Evolutionary conservation across 92 coral and sea anemone genomes (phyloP).

Genomic region (Micromussa lordhowensis): DNA sequence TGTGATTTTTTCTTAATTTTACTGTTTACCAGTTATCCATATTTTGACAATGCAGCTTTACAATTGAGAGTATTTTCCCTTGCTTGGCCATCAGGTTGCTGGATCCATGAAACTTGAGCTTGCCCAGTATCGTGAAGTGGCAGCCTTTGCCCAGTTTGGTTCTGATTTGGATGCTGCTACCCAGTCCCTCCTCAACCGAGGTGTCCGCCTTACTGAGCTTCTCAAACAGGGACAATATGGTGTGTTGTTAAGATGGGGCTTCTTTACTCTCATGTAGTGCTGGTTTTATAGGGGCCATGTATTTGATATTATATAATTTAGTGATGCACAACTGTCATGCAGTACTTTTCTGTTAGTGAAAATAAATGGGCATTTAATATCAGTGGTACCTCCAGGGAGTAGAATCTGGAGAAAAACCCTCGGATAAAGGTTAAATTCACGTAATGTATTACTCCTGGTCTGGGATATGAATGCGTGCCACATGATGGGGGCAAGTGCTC

Average conservation of each 20-base stretch:
- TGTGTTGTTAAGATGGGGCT: slow-evolving; percentile 33
- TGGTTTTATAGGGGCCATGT: not conserved
- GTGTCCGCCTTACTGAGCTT: slow-evolving; percentile 95
- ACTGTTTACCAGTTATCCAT: not conserved
- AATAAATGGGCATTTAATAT: too few relatives aligned
- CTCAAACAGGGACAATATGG: slow-evolving; percentile 99
- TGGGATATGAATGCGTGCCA: too few relatives aligned
- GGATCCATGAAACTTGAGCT: slow-evolving; percentile 99
- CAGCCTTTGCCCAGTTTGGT: slow-evolving; percentile 99
- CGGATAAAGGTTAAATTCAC: too few relatives aligned
- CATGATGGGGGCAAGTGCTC: too few relatives aligned
- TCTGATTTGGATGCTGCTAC: slow-evolving; percentile 99
- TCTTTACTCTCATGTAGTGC: not conserved
- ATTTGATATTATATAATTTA: too few relatives aligned
- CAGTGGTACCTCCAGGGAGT: too few relatives aligned
- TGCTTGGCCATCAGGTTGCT: slow-evolving; percentile 76
- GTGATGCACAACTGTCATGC: too few relatives aligned
- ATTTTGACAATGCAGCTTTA: not conserved
- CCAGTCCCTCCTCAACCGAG: slow-evolving; percentile 96
- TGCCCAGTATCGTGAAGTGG: slow-evolving; percentile 99
- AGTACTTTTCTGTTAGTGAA: too few relatives aligned
- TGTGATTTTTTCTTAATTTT: not conserved
- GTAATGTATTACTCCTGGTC: too few relatives aligned
- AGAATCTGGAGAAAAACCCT: too few relatives aligned
- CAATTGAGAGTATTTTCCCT: not conserved